These are phyloP conservation scores for Streblospio benedicti DNA, from an alignment of 1,140 invertebrate species.

Conservation along the genomic window DNA sequence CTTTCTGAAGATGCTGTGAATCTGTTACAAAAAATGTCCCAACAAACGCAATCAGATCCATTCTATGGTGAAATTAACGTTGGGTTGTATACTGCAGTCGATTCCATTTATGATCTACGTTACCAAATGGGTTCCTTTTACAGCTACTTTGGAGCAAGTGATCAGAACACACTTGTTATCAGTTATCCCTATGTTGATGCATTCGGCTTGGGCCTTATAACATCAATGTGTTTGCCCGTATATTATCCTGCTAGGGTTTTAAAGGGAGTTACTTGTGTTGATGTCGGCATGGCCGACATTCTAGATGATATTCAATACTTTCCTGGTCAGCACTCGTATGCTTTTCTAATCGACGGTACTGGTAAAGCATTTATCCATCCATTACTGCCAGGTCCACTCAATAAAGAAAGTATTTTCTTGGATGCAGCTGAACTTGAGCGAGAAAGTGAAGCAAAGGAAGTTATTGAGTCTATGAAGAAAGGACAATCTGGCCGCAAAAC, in stretches of 20 bases:
- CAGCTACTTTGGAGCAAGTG: background rate
- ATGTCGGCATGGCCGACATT: too few species aligned
- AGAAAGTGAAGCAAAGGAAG: background rate
- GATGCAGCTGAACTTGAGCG: background rate
- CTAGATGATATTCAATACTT: background rate
- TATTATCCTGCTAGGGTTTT: too few species aligned
- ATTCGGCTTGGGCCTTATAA: background rate
- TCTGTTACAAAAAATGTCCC: too few species aligned
- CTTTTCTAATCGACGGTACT: slow-evolving; percentile 1
- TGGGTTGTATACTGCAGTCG: too few species aligned
- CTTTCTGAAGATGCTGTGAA: too few species aligned
- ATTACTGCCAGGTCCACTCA: background rate
- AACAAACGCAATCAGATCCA: too few species aligned
- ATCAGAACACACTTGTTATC: background rate
- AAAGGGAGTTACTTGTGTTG: too few species aligned
- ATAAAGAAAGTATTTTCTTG: background rate
- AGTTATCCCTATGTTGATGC: background rate
- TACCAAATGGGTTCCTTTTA: slow-evolving; percentile 1
- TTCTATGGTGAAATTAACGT: too few species aligned
- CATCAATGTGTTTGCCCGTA: too few species aligned
- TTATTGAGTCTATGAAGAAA: background rate
- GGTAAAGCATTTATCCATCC: slow-evolving; percentile 1
- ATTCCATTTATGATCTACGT: too few species aligned
- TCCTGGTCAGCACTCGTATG: background rate
- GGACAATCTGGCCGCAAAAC: background rate